phyloP scores from a whole-genome alignment of 2,113 vertebrate genomes.

The Dissostichus mawsoni region DNA sequence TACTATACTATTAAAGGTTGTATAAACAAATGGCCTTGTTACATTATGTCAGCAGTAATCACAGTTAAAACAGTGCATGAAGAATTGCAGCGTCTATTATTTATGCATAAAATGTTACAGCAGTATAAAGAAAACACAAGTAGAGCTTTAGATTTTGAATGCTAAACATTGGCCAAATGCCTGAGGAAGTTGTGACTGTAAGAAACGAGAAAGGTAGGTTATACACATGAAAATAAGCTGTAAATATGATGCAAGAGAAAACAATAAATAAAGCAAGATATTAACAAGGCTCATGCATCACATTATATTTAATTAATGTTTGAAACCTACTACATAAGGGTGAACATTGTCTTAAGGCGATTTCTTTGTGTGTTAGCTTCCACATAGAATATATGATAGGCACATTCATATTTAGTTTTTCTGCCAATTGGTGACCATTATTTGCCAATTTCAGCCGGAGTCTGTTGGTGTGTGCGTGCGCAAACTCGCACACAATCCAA shows the following conservation, averaged over 20 bases:
- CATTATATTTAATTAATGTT: not conserved
- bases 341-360: not conserved
- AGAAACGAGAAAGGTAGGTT: not conserved
- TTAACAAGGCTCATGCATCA: not conserved
- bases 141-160: not conserved
- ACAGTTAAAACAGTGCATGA: not conserved
- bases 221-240: not conserved
- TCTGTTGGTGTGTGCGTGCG: not conserved
- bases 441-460: not conserved
- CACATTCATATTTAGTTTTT: not conserved
- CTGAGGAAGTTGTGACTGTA: not conserved
- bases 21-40: not conserved
- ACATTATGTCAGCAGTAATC: not conserved
- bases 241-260: not conserved
- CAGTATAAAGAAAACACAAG: not conserved
- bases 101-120: not conserved
- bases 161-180: not conserved
- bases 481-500: slow-evolving; percentile 18
- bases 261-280: not conserved
- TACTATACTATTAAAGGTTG: not conserved
- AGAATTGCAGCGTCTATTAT: not conserved
- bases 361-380: not conserved
- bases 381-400: not conserved
- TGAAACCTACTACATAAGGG: not conserved
- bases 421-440: not conserved